phyloP scores from a whole-genome alignment of 1,140 invertebrate genomes.

The Achatina immaculata region DNA sequence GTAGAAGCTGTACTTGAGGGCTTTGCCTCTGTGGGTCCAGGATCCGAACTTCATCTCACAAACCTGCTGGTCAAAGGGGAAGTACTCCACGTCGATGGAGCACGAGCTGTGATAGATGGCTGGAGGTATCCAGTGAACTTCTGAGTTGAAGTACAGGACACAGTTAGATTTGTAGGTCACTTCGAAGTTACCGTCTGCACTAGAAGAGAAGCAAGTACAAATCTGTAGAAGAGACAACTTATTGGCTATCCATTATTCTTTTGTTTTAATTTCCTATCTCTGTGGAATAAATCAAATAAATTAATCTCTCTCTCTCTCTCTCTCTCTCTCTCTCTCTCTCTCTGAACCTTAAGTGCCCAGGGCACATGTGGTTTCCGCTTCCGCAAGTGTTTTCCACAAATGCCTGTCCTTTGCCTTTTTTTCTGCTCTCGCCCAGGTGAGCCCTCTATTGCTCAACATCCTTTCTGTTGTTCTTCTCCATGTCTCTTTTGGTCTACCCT shows the following conservation, averaged over 20 bases:
- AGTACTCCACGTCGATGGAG: constrained; percentile 98
- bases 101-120: constrained; percentile 99
- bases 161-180: constrained; percentile 95
- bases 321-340: too few relatives aligned
- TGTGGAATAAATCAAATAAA: not conserved
- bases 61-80: constrained; percentile 95
- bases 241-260: not conserved
- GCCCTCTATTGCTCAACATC: too few relatives aligned
- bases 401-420: too few relatives aligned
- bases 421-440: too few relatives aligned
- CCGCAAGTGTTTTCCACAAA: too few relatives aligned
- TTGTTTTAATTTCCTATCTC: not conserved
- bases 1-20: constrained; percentile 93
- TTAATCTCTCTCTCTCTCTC: too few relatives aligned
- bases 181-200: constrained; percentile 70
- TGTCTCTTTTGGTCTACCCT: too few relatives aligned
- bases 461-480: too few relatives aligned
- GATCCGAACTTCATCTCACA: constrained; percentile 99
- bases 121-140: constrained; percentile 97
- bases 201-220: constrained; percentile 45
- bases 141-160: constrained; percentile 91
- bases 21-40: constrained; percentile 98
- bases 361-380: too few relatives aligned
- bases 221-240: too few relatives aligned
- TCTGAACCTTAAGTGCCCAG: too few relatives aligned